Evolutionary conservation across 2,113 vertebrate species (phyloP), one percentile per base, ranked within the genome.

Genomic region (Myiagra hebetior): DNA sequence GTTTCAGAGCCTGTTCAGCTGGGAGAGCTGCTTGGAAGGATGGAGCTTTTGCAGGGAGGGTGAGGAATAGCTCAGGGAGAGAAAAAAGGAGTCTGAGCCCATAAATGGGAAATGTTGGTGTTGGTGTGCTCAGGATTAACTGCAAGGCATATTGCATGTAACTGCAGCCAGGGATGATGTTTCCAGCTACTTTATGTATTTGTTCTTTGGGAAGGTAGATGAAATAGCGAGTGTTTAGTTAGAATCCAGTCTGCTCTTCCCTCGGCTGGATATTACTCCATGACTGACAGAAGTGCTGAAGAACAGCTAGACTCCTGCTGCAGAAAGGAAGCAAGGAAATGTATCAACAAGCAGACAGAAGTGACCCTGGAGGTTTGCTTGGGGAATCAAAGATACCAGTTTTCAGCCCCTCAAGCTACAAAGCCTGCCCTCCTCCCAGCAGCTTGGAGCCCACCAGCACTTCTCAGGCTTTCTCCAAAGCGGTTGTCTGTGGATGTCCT

Each of bases 151-250:
- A 57, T 31, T 86, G 89, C 44, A 11, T 46, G 67, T 41, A 87
- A 30, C 37, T 60, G 78, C 85, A 85, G 77, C 46, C 81, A 21
- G 63, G 41, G 39, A 50, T 46, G 70, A 62, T 3, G 20, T 65
- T 91, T 69, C 41, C 78, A 50, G 78, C 53, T 96, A 76, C 81
- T 94, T 94, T 91, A 73, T 79, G 74, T 65, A 7, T 93, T 95
- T 90, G 75, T 83, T 93, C 87, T 86, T 92, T 86, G n/a, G 76
- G 82, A 95, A 55, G 47, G 50, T 12, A 20, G 68, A 63, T 63
- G 67, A 91, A 90, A 86, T 47, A 91, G 35, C 0, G 6, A 69
- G 22, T 41, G 50, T 85, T 88, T 35, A 63, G 28, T 68, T 44
- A 57, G 78, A 83, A 21, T 35, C 75, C 50, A 90, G 64, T 49